These are phyloP conservation scores for Amiota minor DNA, from an alignment of 2,888 invertebrate species.

Conservation along the genomic window DNA sequence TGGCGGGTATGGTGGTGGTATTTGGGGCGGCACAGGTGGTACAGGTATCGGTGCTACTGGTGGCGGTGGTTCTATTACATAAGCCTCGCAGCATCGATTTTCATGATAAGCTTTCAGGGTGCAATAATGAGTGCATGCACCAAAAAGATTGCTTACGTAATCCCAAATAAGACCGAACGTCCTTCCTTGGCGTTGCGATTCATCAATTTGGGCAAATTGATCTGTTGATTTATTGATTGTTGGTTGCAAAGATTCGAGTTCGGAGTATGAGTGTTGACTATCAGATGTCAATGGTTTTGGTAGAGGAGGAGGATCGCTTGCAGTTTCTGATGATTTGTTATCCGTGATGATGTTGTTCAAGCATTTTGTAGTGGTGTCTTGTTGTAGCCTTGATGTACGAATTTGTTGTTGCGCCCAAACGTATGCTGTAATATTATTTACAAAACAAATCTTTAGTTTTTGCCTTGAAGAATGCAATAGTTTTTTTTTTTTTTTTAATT, in stretches of 20 bases:
- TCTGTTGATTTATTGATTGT: slow-evolving; percentile 55
- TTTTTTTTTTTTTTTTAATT: not conserved
- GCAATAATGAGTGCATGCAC: slow-evolving; percentile 59
- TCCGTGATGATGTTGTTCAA: not conserved
- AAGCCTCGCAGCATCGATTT: slow-evolving; percentile 60
- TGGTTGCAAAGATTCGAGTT: slow-evolving; percentile 47
- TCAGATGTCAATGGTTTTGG: not conserved
- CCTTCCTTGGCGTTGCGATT: slow-evolving; percentile 55
- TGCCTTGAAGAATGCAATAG: not conserved
- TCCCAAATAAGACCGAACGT: slow-evolving; percentile 58
- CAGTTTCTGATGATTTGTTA: not conserved
- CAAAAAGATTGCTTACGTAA: slow-evolving; percentile 53
- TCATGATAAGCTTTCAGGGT: slow-evolving; percentile 60
- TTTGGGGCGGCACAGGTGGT: slow-evolving; percentile 30
- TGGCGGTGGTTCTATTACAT: slow-evolving; percentile 36
- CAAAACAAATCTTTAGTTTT: too few relatives aligned
- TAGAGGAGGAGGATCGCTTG: not conserved
- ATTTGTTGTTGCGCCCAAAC: slow-evolving; percentile 20
- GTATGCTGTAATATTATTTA: not conserved
- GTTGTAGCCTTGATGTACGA: not conserved
- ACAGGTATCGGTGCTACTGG: slow-evolving; percentile 30
- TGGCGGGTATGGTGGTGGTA: slow-evolving; percentile 32
- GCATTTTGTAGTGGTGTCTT: not conserved
- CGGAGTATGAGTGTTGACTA: not conserved
- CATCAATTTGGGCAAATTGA: slow-evolving; percentile 55